A percentile compares a stretch with the other conserved stretches of the same genome.
phyloP scores from a whole-genome alignment of 2,888 invertebrate genomes.

The Perdita meconis region DNA sequence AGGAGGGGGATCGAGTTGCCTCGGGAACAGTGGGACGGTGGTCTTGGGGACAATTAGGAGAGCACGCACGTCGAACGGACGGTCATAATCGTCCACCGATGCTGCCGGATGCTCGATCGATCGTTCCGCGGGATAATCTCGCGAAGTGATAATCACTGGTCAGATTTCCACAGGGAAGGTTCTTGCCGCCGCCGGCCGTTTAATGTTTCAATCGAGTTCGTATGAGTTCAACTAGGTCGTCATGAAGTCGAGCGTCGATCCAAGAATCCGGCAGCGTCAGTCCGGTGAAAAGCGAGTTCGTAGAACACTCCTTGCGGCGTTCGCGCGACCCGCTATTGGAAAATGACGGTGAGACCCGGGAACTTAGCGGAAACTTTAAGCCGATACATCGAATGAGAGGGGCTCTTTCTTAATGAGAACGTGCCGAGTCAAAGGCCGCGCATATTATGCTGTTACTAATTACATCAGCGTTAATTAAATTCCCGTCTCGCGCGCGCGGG shows the following conservation, averaged over 20 bases:
- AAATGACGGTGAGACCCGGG: neutral
- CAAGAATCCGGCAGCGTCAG: conserved; percentile 36
- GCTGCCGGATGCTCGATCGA: conserved; percentile 2
- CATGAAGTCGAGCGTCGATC: neutral
- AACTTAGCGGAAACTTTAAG: neutral
- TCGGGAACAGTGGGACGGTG: neutral
- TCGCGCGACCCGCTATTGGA: neutral
- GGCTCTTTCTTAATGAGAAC: conserved; percentile 26
- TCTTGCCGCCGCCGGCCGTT: neutral
- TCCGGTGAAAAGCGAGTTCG: conserved; percentile 27
- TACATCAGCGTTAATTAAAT: conserved; percentile 54
- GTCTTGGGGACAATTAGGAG: neutral
- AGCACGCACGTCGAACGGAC: conserved; percentile 36
- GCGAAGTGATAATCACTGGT: neutral
- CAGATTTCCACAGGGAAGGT: neutral
- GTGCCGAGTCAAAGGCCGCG: conserved; percentile 25
- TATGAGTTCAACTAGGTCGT: neutral
- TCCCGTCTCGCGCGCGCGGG: conserved; percentile 11
- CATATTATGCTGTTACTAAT: conserved; percentile 36
- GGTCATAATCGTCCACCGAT: conserved; percentile 43
- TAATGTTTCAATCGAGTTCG: neutral
- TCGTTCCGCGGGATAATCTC: neutral
- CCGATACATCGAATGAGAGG: conserved; percentile 18
- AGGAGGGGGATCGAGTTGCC: no score
- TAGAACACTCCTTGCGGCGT: conserved; percentile 41